A percentile compares a stretch with the other conserved stretches of the same genome.
Conservation (phyloP, 2,113 vertebrate genomes). For the Scalopus aquaticus region DNA sequence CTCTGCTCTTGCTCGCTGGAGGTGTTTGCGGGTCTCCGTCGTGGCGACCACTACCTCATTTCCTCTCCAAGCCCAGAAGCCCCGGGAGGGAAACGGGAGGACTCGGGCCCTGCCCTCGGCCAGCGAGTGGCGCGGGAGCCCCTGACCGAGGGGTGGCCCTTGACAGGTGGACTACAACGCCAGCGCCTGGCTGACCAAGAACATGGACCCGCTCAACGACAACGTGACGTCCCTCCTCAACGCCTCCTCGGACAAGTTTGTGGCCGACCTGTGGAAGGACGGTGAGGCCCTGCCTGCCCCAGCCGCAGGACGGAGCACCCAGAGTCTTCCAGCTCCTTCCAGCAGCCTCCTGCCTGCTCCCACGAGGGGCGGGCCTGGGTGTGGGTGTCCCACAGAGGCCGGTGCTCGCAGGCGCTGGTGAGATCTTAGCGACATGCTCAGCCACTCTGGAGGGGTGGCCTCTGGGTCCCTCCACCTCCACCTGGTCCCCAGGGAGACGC, state of each 20-base stretch:
- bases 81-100: neutral
- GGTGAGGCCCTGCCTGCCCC: conserved; percentile 81
- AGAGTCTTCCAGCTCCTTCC: neutral
- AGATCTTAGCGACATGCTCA: neutral
- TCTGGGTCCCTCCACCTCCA: neutral
- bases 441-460: neutral
- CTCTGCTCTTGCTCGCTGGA: neutral
- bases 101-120: neutral
- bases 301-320: neutral
- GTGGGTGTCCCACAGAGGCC: neutral
- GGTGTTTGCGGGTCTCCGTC: neutral
- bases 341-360: neutral
- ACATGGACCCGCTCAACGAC: conserved; percentile 98
- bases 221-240: conserved; percentile 94
- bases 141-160: neutral
- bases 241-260: conserved; percentile 93
- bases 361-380: neutral
- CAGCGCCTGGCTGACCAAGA: conserved; percentile 95
- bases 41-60: neutral
- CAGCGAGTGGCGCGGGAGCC: neutral
- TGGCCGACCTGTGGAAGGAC: conserved; percentile 97
- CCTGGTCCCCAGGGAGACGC: neutral
- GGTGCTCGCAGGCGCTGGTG: neutral
- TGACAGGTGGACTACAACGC: conserved; percentile 95
- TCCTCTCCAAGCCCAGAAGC: neutral